Evolutionary conservation across 2,797 vertebrate genomes (phyloP).

Genomic region (Holocentrus rufus): DNA sequence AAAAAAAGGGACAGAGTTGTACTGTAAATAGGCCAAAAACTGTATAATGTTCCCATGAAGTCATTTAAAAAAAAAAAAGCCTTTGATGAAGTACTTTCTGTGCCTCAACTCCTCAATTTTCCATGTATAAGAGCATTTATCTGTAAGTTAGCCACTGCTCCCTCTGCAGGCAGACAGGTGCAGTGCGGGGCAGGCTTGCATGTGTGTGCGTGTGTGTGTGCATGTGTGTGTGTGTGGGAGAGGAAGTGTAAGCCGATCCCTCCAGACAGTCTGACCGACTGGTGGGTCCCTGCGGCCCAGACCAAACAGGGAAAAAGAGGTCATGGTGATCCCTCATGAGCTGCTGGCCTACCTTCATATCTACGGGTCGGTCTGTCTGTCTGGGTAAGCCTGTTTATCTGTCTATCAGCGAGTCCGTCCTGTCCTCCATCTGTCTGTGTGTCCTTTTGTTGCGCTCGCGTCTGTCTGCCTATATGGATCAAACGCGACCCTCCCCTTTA

Average conservation of each 20-base stretch:
- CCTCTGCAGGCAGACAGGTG: conserved; percentile 69
- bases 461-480: conserved; percentile 4
- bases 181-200: conserved; percentile 28
- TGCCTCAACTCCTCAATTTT: neutral
- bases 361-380: conserved; percentile 28
- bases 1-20: neutral
- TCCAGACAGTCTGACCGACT: conserved; percentile 74
- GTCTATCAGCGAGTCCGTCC: neutral
- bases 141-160: conserved; percentile 40
- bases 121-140: neutral
- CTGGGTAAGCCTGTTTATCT: conserved; percentile 19
- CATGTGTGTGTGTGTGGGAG: neutral
- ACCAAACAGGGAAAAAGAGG: conserved; percentile 79
- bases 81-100: conserved; percentile 7
- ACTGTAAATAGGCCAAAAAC: neutral
- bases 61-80: conserved; percentile 8
- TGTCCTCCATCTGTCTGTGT: conserved; percentile 18
- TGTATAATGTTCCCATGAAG: neutral
- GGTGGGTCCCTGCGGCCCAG: conserved; percentile 67
- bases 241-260: conserved; percentile 72
- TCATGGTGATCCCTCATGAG: conserved; percentile 66
- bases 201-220: neutral
- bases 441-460: conserved; percentile 1
- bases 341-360: conserved; percentile 26
- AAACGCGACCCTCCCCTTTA: conserved; percentile 10